phyloP scores from a whole-genome alignment of 1,140 invertebrate genomes.

The Hirudo medicinalis region DNA sequence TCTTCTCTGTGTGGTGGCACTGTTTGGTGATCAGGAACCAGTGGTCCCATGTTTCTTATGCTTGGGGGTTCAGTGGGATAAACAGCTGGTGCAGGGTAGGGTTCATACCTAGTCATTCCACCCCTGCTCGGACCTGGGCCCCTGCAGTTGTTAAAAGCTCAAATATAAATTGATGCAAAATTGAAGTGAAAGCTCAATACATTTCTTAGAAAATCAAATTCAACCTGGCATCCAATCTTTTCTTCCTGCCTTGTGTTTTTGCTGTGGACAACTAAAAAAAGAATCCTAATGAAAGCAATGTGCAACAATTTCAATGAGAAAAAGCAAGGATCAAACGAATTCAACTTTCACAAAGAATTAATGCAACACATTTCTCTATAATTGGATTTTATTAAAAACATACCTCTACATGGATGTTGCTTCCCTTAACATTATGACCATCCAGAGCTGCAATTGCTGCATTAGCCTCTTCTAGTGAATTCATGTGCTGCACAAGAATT shows the following conservation, averaged over 20 bases:
- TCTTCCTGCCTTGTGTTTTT: slow-evolving; percentile 1
- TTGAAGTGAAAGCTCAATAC: too few relatives aligned
- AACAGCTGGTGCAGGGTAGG: too few relatives aligned
- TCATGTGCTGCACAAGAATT: slow-evolving; percentile 60
- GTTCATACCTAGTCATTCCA: too few relatives aligned
- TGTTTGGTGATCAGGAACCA: too few relatives aligned
- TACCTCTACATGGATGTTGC: slow-evolving; percentile 12
- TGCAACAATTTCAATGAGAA: background rate
- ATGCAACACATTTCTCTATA: background rate
- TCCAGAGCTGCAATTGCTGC: slow-evolving; percentile 81
- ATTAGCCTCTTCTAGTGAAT: slow-evolving; percentile 74
- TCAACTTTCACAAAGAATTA: background rate
- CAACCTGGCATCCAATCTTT: slow-evolving; percentile 1
- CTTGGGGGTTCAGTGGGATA: too few relatives aligned
- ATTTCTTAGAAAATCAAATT: background rate
- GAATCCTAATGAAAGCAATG: background rate
- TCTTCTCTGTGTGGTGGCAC: slow-evolving; percentile 5
- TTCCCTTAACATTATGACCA: slow-evolving; percentile 34
- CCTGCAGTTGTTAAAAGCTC: too few relatives aligned
- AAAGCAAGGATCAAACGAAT: background rate
- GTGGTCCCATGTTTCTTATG: too few relatives aligned
- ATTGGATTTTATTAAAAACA: background rate
- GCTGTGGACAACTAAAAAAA: background rate
- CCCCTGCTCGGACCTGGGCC: too few relatives aligned
- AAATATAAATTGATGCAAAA: too few relatives aligned